Evolutionary conservation across 2,888 invertebrate genomes (phyloP).

Genomic region (Tubiluchus corallicola): DNA sequence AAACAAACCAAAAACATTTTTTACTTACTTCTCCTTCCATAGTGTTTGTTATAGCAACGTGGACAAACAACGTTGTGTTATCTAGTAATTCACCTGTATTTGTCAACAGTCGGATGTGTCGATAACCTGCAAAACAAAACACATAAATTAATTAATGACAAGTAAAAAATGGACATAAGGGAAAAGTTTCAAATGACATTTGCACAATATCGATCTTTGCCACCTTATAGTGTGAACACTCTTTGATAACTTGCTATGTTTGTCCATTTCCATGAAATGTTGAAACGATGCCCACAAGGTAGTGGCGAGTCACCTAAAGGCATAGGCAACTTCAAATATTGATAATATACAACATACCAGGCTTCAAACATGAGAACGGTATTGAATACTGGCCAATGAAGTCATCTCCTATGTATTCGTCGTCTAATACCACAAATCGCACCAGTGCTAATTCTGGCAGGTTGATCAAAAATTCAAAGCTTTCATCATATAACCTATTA

Average conservation of each 20-base stretch:
- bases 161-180: background rate
- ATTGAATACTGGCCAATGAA: conserved; percentile 42
- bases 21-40: conserved; percentile 35
- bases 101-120: conserved; percentile 35
- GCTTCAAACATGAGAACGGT: conserved; percentile 38
- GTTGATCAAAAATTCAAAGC: conserved; percentile 39
- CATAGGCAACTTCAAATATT: no score
- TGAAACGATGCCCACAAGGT: no score
- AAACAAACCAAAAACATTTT: no score
- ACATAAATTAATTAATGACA: conserved; percentile 7
- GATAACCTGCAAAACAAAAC: conserved; percentile 31
- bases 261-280: no score
- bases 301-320: no score
- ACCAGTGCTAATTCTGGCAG: conserved; percentile 39
- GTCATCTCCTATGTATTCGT: conserved; percentile 37
- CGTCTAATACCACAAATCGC: conserved; percentile 38
- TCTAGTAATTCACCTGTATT: conserved; percentile 35
- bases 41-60: conserved; percentile 37
- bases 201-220: conserved; percentile 1
- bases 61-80: conserved; percentile 37
- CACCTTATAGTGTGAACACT: background rate
- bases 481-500: conserved; percentile 40
- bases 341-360: no score
- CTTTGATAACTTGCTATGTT: background rate
- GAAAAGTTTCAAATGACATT: background rate